phyloP scores from a whole-genome alignment of 2,797 vertebrate species.

The Etheostoma nigrum region DNA sequence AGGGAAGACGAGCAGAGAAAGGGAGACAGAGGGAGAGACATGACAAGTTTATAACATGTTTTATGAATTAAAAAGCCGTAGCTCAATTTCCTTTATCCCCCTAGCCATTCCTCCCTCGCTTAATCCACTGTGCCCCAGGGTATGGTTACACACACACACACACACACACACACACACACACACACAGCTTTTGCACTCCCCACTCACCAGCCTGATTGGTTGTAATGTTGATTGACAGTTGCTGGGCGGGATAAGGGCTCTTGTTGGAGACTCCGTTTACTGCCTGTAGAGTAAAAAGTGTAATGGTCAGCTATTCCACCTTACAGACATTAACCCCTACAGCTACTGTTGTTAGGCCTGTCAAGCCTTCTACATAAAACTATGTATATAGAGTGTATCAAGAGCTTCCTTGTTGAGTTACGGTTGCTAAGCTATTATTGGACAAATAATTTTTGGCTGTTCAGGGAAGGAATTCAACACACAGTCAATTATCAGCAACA shows the following conservation, averaged over 20 bases:
- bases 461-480: slow-evolving; percentile 2
- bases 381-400: neutral
- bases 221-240: slow-evolving; percentile 95
- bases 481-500: slow-evolving; percentile 21
- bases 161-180: slow-evolving; percentile 6
- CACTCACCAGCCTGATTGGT: slow-evolving; percentile 95
- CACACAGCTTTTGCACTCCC: slow-evolving; percentile 14
- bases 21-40: slow-evolving; percentile 40
- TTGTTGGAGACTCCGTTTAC: slow-evolving; percentile 94
- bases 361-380: neutral
- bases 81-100: slow-evolving; percentile 79
- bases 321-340: neutral
- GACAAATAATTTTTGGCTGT: neutral
- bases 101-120: slow-evolving; percentile 55
- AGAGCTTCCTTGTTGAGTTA: neutral
- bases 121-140: slow-evolving; percentile 68
- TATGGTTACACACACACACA: slow-evolving; percentile 38
- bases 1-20: slow-evolving; percentile 36
- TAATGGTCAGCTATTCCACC: slow-evolving; percentile 32
- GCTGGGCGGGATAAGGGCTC: slow-evolving; percentile 93
- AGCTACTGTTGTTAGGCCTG: slow-evolving; percentile 10
- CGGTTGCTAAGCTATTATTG: neutral
- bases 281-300: slow-evolving; percentile 81
- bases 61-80: slow-evolving; percentile 80
- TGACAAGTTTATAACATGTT: slow-evolving; percentile 77